Base-by-base conservation (phyloP, 2,888 invertebrate genomes). In the Syritta pipiens region DNA sequence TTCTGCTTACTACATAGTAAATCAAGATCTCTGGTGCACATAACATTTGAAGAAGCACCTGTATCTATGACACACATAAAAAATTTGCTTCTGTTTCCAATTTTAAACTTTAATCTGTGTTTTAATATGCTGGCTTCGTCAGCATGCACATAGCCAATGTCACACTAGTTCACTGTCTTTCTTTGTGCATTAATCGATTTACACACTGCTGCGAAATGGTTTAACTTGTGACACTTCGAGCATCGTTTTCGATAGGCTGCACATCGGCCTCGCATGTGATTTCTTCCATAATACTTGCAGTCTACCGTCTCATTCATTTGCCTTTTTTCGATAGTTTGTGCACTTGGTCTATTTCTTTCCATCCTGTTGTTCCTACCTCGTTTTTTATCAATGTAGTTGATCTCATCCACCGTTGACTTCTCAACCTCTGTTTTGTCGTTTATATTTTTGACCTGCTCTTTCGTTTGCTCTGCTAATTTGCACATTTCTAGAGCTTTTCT, bases 31-130 rank as follows among this genome's bases (percentile, higher is more conserved):
- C 14, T 2, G 7, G 12, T 17, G 10, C 12, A 14, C 14, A 60
- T 60, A n/a, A 60, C 46, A 6, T 60, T 48, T 14, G 35, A 48
- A n/a, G 46, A 60, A 9, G 46, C 46, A 17, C 62, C 48, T 1
- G 49, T 49, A 24, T 62, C 48, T 2, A 62, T 26, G 0, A 60
- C 60, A 46, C 46, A 46, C 2, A n/a, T 7, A 17, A 62, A 9
- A 17, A 7, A 28, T 26, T 40, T 22, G 4, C 4, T 49, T 26
- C 6, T 48, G 1, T 48, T 48, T 26, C 37, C 10, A 9, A 48
- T 19, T 5, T 3, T 19, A 9, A 48, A 49, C 4, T 14, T 62
- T 26, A 62, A 17, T 48, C 19, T 35, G 2, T 17, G 9, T 14
- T n/a, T 62, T 24, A 49, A 20, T 46, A 62, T 49, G 1, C 26